A percentile compares a stretch with the other conserved stretches of the same genome.
Conservation (phyloP, 2,888 invertebrate species). For the Suillia variegata region DNA sequence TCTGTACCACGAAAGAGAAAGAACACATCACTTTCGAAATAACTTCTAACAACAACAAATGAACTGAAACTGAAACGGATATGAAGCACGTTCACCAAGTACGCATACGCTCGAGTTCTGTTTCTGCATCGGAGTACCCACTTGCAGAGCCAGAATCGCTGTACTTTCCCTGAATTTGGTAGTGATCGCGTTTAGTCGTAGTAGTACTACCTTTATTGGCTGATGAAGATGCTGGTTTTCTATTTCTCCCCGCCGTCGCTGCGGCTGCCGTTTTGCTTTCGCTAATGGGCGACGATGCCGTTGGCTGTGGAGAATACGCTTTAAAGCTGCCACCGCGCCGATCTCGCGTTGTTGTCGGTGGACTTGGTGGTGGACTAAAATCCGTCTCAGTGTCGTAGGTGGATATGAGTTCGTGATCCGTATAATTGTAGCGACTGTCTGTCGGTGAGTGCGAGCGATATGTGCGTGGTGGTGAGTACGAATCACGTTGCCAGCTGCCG, state of each 20-base stretch:
- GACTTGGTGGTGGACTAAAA: constrained; percentile 70
- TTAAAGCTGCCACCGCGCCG: constrained; percentile 25
- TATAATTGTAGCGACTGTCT: constrained; percentile 63
- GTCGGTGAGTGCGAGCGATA: constrained; percentile 59
- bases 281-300: constrained; percentile 22
- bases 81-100: constrained; percentile 6
- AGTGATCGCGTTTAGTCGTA: background rate
- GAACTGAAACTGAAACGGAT: too few species aligned
- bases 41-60: too few species aligned
- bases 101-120: constrained; percentile 11
- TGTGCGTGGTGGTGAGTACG: constrained; percentile 54
- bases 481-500: constrained; percentile 48
- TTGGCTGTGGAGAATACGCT: constrained; percentile 26
- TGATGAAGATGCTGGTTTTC: background rate
- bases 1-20: too few species aligned
- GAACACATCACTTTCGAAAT: too few species aligned
- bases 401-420: constrained; percentile 62
- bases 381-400: constrained; percentile 70
- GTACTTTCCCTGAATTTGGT: background rate
- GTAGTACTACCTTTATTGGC: constrained; percentile 8
- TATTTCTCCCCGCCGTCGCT: too few species aligned
- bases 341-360: constrained; percentile 62
- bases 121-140: constrained; percentile 10
- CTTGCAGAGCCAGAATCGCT: constrained; percentile 19
- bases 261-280: constrained; percentile 15